Base-by-base conservation (phyloP, 2,113 vertebrate genomes). In the Ptyas mucosa region DNA sequence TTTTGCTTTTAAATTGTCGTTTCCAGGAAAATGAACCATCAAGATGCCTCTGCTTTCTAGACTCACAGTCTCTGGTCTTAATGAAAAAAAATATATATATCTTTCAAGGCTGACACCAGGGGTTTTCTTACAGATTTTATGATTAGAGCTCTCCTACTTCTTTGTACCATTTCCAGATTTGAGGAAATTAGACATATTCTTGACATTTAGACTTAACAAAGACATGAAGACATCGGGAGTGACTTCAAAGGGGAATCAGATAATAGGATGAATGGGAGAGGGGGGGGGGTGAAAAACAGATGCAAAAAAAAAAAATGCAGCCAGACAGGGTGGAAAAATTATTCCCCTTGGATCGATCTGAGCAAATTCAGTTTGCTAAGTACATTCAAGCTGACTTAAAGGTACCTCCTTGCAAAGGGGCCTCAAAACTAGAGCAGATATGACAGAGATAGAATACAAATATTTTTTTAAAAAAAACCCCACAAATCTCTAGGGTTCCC, bases 201-300 rank as follows among this genome's bases (percentile, higher is more conserved):
- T 89, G 69, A 93, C 87, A 55, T 87, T n/a, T 81, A 43, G 57
- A 51, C 88, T 75, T 89, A 58, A 91, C 75, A 87, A 91, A 91
- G 87, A 52, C 69, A 89, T 49, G 39, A 39, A 86, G 51, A 91
- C 64, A 61, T 91, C 43, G 55, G 91, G 91, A 91, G 61, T 91
- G 53, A 89, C 69, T 89, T 91, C 90, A 94, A n/a, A 89, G 39
- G 57, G 64, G 49, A 88, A 51, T 12, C 58, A 54, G 57, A 88
- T 85, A 94, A 87, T 43, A 21, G 61, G 57, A 39, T 89, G 34
- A 89, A 89, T 51, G 88, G 23, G 24, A 49, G 21, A 51, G 61
- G 12, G 29, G 12, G 11, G 21, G 4, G 54, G 21, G 26, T n/a
- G 2, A 75, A 21, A 54, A 8, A 39, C 69, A 81, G 6, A 81